Base-by-base conservation (phyloP, 2,888 invertebrate genomes). In the Scotopteryx bipunctaria region DNA sequence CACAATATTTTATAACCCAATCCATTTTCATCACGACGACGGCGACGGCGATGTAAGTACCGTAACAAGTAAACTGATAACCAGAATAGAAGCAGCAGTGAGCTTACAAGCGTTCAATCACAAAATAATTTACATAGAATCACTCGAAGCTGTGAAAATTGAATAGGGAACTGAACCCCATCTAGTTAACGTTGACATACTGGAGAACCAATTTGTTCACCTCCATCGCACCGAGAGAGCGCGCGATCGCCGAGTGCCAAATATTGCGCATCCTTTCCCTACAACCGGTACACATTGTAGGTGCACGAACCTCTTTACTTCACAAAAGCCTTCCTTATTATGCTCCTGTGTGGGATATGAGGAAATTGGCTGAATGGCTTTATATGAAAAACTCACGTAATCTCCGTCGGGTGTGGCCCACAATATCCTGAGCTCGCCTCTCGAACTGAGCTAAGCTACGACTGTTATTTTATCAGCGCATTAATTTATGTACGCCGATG, bases 331-430 rank as follows among this genome's bases (percentile, higher is more conserved):
- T 83, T 80, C 83, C 81, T 86, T 88, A 88, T 90, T 87, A 86
- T 86, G 81, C 84, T 83, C 76, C 79, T 81, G 78, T 85, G 82
- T 84, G 81, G 86, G 84, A 84, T 89, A 86, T 86, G 82, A 86
- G 86, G 86, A 86, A 88, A 90, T 89, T 88, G 89, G 86, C 81
- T 86, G 83, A 86, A 88, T 88, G 81, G 87, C 83, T 84, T 86
- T 84, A 83, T 87, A 87, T 86, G 83, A 88, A 89, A 89, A 88
- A 86, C 81, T 86, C 83, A 66, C 81, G 86, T 86, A 87, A 88
- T 88, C 81, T 87, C 78, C 76, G 76, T 70, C 67, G 77, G 81
- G 80, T 78, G 76, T 78, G 76, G 73, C 73, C 79, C 73, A 81
- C 83, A 83, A 86, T 87, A 86, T 83, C 76, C 79, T 78, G 76